Base-by-base conservation (phyloP, 2,797 vertebrate species). In the Arnoldichthys spilopterus region DNA sequence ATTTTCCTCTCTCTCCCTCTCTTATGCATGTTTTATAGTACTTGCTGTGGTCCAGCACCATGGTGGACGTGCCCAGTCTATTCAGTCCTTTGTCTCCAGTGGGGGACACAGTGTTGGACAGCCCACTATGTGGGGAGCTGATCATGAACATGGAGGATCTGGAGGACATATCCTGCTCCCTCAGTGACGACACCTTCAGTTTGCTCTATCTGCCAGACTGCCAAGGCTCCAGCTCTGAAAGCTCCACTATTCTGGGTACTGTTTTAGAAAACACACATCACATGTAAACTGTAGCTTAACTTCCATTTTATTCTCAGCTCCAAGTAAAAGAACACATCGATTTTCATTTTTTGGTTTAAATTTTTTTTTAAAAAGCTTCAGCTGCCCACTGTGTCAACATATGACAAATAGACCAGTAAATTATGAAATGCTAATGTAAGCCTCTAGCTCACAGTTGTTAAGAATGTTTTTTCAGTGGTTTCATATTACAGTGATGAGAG, bases 121-220 rank as follows among this genome's bases (percentile, higher is more conserved):
- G 95, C 84, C 95, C 96, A 0, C 90, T 99, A 11, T 96, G 95
- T 53, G 95, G 94, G 81, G 96, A 97, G 79, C 93, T 97, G 77
- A 91, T 95, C 0, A 92, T 91, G 79, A 93, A 93, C 63, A 95
- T 98, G 91, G 96, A 95, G 43, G 94, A 91, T 74, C 92, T 98
- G 45, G 91, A 91, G 28, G 95, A 96, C 54, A 91, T 97, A 71
- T 95, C 96, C 4, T 95, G 90, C 32, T 94, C 95, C 59, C 89
- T 97, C 0, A 94, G 88, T 0, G 95, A 94, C n/a, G 94, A 96
- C 58, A 86, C 91, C 6, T 94, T 96, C 32, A 94, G 93, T 59
- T 87, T 89, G 72, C 93, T 98, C 22, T 92, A 93, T 74, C 91
- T 96, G 61, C 87, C 94, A 0, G 96, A 96, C 45, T 95, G 95